Base-by-base conservation (phyloP, 1,140 invertebrate species). In the Sipha flava region DNA sequence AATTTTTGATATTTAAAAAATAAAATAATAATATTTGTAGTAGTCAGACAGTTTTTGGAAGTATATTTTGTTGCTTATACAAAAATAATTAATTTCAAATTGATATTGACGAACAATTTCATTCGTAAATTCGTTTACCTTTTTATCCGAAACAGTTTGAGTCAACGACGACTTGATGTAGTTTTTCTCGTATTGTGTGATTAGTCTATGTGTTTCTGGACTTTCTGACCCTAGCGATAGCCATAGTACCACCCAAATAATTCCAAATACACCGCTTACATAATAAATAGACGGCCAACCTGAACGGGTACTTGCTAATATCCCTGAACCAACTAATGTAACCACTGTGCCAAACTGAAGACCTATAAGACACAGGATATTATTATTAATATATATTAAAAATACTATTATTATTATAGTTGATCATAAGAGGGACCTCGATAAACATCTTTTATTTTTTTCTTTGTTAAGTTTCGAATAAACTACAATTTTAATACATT, bases 261-360 rank as follows among this genome's bases (percentile, higher is more conserved):
- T 80, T 18, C 90, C 88, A 1, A 90, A 79, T 16, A 83, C 86
- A 79, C 93, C 93, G 83, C 93, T 92, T 0, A 90, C 83, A 83
- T 95, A 95, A 84, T 94, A 95, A 12, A 92, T 90, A 16, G 89
- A 87, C 0, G 92, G 92, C 93, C 93, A 95, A 1, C 93, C 93
- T 2, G 88, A 81, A 1, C 81, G 40, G 21, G 0, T 90, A 6
- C 86, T 87, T 0, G 91, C 89, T 1, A 94, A 83, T 7, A 88
- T 79, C 0, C 93, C 93, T 12, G 81, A 82, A 4, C 92, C 84
- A 0, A 91, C 90, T 84, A 94, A 88, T 14, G 90, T 88, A 0
- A 94, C 83, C 3, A 94, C 89, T 1, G 91, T 90, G 5, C 93
- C 93, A 81, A 93, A 90, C 82, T 92, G 90, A 0, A 79, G 34